Conservation (phyloP, 2,113 vertebrate genomes). For the Panthera tigris region DNA sequence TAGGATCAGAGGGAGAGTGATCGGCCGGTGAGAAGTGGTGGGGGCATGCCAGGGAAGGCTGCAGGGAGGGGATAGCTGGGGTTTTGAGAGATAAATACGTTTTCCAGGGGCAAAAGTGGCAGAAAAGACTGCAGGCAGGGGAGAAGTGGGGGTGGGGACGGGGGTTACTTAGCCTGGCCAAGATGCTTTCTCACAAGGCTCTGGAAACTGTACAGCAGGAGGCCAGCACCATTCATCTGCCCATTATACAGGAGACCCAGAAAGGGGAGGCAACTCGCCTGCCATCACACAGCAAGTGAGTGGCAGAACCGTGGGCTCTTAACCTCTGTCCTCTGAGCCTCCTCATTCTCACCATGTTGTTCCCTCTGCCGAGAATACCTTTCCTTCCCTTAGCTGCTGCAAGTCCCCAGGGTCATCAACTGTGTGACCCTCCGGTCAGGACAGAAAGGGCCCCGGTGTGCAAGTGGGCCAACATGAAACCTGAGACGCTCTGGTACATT, state of each 20-base stretch:
- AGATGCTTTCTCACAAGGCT: not conserved
- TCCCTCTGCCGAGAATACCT: not conserved
- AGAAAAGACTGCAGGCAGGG: not conserved
- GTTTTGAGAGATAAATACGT: not conserved
- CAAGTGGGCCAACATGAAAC: not conserved
- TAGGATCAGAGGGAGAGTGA: not conserved
- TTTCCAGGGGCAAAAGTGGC: not conserved
- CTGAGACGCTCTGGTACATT: not conserved
- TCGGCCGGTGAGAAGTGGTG: too few species aligned
- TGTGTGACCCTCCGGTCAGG: not conserved
- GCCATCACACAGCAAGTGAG: not conserved
- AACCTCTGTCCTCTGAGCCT: not conserved
- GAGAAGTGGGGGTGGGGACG: not conserved
- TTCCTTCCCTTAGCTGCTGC: not conserved
- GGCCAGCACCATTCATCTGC: not conserved
- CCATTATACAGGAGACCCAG: not conserved
- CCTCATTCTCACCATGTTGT: not conserved
- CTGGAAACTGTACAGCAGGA: not conserved
- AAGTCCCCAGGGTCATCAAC: not conserved
- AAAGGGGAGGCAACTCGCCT: not conserved
- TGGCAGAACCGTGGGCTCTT: not conserved
- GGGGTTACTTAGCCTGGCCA: not conserved
- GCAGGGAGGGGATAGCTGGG: not conserved
- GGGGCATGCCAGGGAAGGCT: too few species aligned
- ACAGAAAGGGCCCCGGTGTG: not conserved